Percentiles rank a stretch among this genome's conserved stretches.
Conservation (phyloP, 2,113 vertebrate species). For the Oxyura jamaicensis region DNA sequence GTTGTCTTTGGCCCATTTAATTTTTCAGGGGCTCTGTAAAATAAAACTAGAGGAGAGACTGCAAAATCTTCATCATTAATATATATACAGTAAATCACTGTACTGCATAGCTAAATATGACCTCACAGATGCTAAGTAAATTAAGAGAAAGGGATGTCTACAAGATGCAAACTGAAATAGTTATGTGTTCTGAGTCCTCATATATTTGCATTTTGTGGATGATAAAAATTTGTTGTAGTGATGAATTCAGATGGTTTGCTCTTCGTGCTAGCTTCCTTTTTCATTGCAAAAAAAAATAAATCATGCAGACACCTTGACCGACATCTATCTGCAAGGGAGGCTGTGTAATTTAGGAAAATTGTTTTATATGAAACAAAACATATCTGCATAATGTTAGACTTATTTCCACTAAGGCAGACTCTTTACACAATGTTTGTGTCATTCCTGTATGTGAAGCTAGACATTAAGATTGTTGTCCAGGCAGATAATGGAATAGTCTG, state of each 20-base stretch:
- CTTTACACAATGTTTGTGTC: neutral
- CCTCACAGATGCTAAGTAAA: neutral
- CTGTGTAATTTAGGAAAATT: neutral
- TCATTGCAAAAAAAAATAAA: neutral
- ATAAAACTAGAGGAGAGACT: neutral
- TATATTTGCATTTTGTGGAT: fast-evolving
- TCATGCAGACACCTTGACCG: neutral
- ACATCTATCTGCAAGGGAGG: neutral
- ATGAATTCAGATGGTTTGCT: neutral
- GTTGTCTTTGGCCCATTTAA: neutral
- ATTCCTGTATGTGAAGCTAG: neutral
- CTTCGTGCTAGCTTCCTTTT: neutral
- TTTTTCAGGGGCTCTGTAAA: neutral
- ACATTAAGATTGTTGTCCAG: neutral
- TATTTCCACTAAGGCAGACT: neutral
- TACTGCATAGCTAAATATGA: neutral
- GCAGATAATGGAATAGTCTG: neutral
- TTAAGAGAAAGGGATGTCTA: neutral
- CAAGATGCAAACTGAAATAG: neutral
- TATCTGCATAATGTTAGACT: neutral
- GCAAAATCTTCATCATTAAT: neutral
- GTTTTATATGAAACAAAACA: neutral
- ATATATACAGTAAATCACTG: neutral
- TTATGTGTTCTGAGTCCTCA: neutral
- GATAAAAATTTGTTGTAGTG: neutral